Base-by-base conservation (phyloP, 2,888 invertebrate species). In the Synanthedon tipuliformis region DNA sequence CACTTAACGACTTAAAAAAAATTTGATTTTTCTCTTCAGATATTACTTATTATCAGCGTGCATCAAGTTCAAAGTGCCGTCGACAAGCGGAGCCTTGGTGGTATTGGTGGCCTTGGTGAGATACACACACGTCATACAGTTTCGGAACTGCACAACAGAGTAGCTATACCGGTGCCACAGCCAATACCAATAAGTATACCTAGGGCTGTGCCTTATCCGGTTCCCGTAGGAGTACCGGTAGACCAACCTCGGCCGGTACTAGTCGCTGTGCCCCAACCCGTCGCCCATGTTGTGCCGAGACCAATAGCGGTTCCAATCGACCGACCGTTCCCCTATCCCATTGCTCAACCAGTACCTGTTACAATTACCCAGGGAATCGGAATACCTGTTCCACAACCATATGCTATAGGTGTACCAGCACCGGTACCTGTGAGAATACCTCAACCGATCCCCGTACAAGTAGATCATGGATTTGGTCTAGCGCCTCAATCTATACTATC, bases 381-480 rank as follows among this genome's bases (percentile, higher is more conserved):
- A 1, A 84, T 89, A 41, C 89, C 89, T 1, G 87, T 90, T 0
- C 88, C 89, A 0, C 88, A 88, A 54, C 89, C 89, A 10, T 86
- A 89, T 48, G 74, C 78, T 2, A 88, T 84, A 53, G 75, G 68
- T 50, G 81, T 81, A 27, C 83, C 80, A 48, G 81, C 78, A 12
- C 78, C 78, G 27, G 83, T 77, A 50, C 81, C 78, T 52, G 84
- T 76, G 1, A 71, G 75, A 59, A 78, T 80, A 57, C 88, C 70
- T 50, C 81, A 66, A 49, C 81, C 64, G 50, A 74, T 62, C 58
- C 77, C 71, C 15, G 82, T 73, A 54, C 62, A 73, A 1, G 73
- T 76, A 1, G 62, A 3, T 56, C 7, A 12, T 18, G 49, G 50
- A 7, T 16, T 55, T 12, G 56, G 56, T 52, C 48, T 2, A 41